Evolutionary conservation across 2,113 vertebrate genomes (phyloP), one percentile per base, ranked within the genome.

Genomic region (Pseudorasbora parva): DNA sequence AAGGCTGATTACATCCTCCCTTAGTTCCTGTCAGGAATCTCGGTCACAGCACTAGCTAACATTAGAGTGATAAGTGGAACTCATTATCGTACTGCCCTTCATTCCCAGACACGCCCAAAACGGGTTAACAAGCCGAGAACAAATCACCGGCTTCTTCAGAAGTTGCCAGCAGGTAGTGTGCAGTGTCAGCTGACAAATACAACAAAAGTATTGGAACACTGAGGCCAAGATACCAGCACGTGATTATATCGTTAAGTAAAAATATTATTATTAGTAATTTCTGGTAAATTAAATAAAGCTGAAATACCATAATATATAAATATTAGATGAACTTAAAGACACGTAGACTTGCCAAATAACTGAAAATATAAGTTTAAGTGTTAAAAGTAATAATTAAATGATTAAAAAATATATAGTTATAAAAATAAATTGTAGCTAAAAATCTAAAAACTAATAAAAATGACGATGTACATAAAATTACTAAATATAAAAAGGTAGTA

Each of bases 41-140:
- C 17, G 56, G 64, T 78, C 78, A 87, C 25, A 30, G 60, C 71
- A 25, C 54, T 23, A n/a, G 51, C 54, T 72, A 59, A 64, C 77
- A 51, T 81, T 81, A 81, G 82, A 47, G 41, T 77, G 82, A 76
- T 72, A 84, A 77, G 59, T 82, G 51, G 80, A 56, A 64, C 71
- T 84, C 82, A 81, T 84, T 80, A 84, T 71, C 14, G 51, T 23
- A 12, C 41, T 59, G 60, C 51, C 62, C 49, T 59, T 41, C 37
- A 68, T 68, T 76, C 19, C 49, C 49, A 85, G 57, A 57, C 56
- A 80, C 23, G 14, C 57, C 49, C 57, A 19, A 73, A 75, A 81
- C 75, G 12, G 66, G 56, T 73, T 78, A 64, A 85, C 66, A 51
- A 85, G 68, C 27, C 0, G 27, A 37, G n/a, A 76, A 66, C 25